phyloP scores from a whole-genome alignment of 2,888 invertebrate genomes.

The Meteorus colon region DNA sequence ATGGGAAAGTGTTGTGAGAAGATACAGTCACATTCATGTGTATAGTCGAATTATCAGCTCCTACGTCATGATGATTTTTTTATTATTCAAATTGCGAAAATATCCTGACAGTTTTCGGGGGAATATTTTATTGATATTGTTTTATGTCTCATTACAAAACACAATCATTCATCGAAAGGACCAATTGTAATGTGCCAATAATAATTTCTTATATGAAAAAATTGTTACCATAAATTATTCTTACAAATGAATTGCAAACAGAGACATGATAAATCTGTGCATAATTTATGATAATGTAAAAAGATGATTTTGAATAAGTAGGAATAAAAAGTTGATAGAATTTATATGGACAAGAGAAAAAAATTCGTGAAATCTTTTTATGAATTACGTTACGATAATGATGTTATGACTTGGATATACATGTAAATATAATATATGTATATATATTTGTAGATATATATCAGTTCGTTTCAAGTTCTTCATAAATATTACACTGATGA shows the following conservation, averaged over 20 bases:
- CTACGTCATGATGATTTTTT: neutral
- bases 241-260: neutral
- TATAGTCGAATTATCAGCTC: neutral
- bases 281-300: neutral
- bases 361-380: neutral
- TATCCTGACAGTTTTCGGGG: neutral
- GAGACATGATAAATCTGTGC: neutral
- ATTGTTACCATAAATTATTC: neutral
- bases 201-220: no score
- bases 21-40: neutral
- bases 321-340: neutral
- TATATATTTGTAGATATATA: no score
- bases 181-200: neutral
- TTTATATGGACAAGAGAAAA: neutral
- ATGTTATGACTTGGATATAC: neutral
- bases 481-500: neutral
- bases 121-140: neutral
- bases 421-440: no score
- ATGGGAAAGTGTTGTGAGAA: conserved; percentile 32
- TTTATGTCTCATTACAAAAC: neutral
- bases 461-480: neutral
- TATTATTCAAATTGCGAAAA: neutral
- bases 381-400: neutral
- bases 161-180: no score
- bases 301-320: neutral